Evolutionary conservation across 1,140 invertebrate species (phyloP).

Genomic region (Mizuhopecten yessoensis): DNA sequence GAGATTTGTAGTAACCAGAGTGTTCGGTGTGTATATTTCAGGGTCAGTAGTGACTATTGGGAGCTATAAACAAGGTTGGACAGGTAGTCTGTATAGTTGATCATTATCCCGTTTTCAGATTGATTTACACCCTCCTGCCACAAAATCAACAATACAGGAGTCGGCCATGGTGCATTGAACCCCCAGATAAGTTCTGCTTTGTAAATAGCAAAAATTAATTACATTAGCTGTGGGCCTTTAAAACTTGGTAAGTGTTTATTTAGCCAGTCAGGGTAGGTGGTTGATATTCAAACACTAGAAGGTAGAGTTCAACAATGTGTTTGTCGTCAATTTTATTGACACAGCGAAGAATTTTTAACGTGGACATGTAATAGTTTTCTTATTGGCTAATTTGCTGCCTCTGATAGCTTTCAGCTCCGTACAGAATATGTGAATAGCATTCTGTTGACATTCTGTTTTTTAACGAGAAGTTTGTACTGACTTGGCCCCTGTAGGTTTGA

Average conservation of each 20-base stretch:
- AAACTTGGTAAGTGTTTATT: conserved; percentile 30
- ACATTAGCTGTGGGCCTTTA: conserved; percentile 15
- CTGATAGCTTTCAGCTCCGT: background rate
- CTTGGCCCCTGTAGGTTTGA: background rate
- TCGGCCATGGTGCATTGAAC: background rate
- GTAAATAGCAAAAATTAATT: conserved; percentile 22
- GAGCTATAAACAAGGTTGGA: conserved; percentile 2
- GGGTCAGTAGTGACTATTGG: background rate
- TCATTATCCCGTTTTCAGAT: background rate
- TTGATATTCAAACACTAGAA: conserved; percentile 15
- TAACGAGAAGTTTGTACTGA: conserved; percentile 10
- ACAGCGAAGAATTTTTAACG: background rate
- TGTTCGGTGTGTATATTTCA: background rate
- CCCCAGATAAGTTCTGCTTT: background rate
- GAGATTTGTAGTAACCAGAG: background rate
- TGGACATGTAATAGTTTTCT: conserved; percentile 19
- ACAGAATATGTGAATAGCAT: background rate
- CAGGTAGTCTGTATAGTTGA: background rate
- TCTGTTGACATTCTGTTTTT: conserved; percentile 27
- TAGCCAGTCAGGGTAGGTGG: conserved; percentile 21
- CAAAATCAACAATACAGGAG: background rate
- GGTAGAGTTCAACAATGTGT: background rate
- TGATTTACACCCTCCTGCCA: background rate
- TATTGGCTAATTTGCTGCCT: conserved; percentile 27
- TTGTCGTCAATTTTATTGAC: conserved; percentile 1